A percentile compares a stretch with the other conserved stretches of the same genome.
Evolutionary conservation across 2,797 vertebrate species (phyloP).

Genomic region (Ptychobarbus kaznakovi): DNA sequence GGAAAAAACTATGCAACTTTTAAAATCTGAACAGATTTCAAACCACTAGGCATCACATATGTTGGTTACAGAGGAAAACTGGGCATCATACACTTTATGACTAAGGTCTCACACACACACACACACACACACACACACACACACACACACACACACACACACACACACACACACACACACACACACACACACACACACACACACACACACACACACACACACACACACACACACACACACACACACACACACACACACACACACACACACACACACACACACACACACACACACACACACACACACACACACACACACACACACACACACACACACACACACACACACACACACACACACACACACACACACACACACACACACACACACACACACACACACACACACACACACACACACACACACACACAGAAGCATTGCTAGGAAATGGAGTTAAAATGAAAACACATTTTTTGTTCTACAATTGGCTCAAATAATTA

Average conservation of each 20-base stretch:
- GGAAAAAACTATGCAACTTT: not conserved
- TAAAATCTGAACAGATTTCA: not conserved
- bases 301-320: no score
- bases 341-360: not conserved
- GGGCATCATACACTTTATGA: not conserved
- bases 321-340: not conserved
- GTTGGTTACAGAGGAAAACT: not conserved
- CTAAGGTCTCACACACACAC: not conserved
- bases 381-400: no score
- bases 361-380: no score
- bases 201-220: not conserved
- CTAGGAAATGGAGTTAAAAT: not conserved
- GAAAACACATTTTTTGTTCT: not conserved
- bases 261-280: no score
- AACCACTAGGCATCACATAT: not conserved
- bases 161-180: not conserved
- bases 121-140: no score
- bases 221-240: not conserved
- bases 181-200: not conserved
- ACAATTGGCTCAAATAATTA: not conserved
- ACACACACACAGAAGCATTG: not conserved
- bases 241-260: not conserved
- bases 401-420: no score
- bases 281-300: not conserved
- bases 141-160: no score